These are phyloP conservation scores for Lemur catta DNA, from an alignment of 2,797 vertebrate genomes.

Conservation along the genomic window DNA sequence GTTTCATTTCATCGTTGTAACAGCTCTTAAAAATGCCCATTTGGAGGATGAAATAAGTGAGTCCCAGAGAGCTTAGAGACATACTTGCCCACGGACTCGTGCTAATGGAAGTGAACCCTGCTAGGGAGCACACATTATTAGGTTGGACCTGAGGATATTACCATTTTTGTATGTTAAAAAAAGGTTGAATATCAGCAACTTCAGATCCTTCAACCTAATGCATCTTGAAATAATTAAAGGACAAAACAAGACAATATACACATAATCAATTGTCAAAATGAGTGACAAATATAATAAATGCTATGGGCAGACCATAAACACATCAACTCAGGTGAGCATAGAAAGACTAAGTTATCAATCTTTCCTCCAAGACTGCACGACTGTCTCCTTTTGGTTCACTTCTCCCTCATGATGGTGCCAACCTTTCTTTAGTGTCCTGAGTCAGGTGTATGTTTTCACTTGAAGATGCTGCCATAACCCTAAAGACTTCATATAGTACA, in stretches of 20 bases:
- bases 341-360: neutral
- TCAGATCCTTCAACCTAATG: neutral
- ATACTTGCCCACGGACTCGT: fast-evolving
- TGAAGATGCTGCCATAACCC: neutral
- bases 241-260: neutral
- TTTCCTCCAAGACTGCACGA: neutral
- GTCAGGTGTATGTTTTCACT: neutral
- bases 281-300: slow-evolving; percentile 32
- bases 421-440: neutral
- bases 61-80: neutral
- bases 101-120: neutral
- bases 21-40: neutral
- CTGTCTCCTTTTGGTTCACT: neutral
- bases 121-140: neutral
- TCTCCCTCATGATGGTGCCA: neutral
- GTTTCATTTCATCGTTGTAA: neutral
- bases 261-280: slow-evolving; percentile 26
- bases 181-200: neutral
- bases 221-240: neutral
- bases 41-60: neutral
- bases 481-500: neutral
- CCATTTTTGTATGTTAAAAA: neutral
- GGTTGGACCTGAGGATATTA: neutral
- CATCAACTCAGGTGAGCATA: neutral
- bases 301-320: neutral